A percentile compares a stretch with the other conserved stretches of the same genome.
These are phyloP conservation scores for Lepidochrysops patricia DNA, from an alignment of 2,888 invertebrate genomes.

Conservation along the genomic window DNA sequence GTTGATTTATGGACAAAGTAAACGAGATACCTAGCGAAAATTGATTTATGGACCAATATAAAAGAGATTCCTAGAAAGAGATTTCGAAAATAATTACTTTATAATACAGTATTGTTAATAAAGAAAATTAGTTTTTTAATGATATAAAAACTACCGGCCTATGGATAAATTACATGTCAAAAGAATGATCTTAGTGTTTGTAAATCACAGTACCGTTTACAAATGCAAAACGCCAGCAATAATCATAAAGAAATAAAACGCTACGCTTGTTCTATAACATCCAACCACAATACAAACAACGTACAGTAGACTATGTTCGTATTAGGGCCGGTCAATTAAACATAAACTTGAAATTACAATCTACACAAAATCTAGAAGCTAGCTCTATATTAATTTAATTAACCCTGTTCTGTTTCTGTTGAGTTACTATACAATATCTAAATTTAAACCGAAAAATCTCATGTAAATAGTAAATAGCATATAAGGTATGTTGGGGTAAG, in stretches of 20 bases:
- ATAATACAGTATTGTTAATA: neutral
- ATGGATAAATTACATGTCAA: neutral
- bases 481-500: too few relatives aligned
- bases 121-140: neutral
- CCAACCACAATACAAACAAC: too few relatives aligned
- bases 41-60: neutral
- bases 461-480: too few relatives aligned
- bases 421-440: too few relatives aligned
- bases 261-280: constrained; percentile 4
- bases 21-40: neutral
- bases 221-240: constrained; percentile 6
- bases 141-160: too few relatives aligned
- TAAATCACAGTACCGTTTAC: neutral
- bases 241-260: constrained; percentile 18
- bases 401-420: too few relatives aligned
- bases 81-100: neutral
- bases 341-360: too few relatives aligned
- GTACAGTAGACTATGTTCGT: too few relatives aligned
- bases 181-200: neutral
- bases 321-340: too few relatives aligned
- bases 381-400: too few relatives aligned
- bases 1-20: neutral
- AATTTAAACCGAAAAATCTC: too few relatives aligned
- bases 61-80: neutral
- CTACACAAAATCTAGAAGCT: too few relatives aligned